Percentiles rank a stretch among this genome's conserved stretches.
Conservation (phyloP, 2,888 invertebrate genomes). For the Phyto melanocephala region DNA sequence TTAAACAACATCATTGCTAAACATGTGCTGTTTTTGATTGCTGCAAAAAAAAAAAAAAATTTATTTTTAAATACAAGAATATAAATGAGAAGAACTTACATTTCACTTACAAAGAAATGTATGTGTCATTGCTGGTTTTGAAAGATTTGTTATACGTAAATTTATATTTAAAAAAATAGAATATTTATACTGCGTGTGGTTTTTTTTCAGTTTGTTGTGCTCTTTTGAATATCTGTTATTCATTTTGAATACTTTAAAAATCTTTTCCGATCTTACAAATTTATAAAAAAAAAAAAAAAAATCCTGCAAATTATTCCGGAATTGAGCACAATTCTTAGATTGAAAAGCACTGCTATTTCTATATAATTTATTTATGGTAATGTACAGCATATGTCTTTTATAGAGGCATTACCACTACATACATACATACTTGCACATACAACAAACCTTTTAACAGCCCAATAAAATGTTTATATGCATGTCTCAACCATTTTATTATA, state of each 20-base stretch:
- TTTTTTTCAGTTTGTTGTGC: no score
- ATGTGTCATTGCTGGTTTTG: background rate
- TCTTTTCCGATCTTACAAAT: no score
- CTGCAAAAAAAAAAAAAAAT: background rate
- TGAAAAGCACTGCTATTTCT: no score
- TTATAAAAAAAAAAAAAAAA: no score
- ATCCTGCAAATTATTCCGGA: no score
- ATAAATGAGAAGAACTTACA: background rate
- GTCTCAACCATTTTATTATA: background rate
- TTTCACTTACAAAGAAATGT: background rate
- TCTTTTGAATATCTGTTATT: no score
- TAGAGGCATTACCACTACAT: background rate
- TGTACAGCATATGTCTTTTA: no score
- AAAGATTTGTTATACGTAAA: no score
- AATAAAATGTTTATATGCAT: background rate
- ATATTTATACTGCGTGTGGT: background rate
- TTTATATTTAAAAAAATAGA: no score
- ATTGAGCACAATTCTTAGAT: no score
- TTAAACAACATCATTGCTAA: conserved; percentile 13
- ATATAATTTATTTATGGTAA: no score
- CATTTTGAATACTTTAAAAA: no score
- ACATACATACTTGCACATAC: background rate
- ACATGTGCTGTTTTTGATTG: conserved; percentile 33
- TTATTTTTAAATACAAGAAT: background rate
- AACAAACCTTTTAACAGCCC: background rate